Evolutionary conservation across 2,113 vertebrate genomes (phyloP), one percentile per base, ranked within the genome.

Genomic region (Columbina picui): DNA sequence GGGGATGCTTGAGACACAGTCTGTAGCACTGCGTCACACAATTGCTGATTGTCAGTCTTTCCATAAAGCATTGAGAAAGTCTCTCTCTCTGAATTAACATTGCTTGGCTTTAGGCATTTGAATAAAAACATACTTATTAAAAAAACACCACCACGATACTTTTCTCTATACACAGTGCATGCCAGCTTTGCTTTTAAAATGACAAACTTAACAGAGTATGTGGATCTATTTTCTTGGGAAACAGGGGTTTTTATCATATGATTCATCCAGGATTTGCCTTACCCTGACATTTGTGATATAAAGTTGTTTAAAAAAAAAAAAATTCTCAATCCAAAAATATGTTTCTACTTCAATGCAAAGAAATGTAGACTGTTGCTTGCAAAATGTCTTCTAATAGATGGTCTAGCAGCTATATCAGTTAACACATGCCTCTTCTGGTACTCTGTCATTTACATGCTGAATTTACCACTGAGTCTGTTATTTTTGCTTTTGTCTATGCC

Each of bases 201-300:
- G 55, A 96, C 88, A 75, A 97, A 97, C 89, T 96, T 94, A 97
- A 96, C 96, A 97, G 96, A 98, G 97, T 97, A 97, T 27, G 93
- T 97, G 86, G 93, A 96, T 98, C 97, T 98, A 97, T 98, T 98
- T 98, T 98, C 98, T 97, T 26, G 97, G 95, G 95, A 85, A 98
- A 94, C 77, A 96, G 97, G 81, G 95, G 83, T 96, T 98, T 98
- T 98, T 98, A 97, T 96, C 95, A 96, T 88, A 96, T 10, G 53
- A 97, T 91, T 97, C 97, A 97, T 98, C 97, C 95, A 97, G 92
- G 96, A 97, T 97, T 98, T 98, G 97, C 97, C 97, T 98, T 98
- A 98, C 95, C 96, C 94, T 97, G 94, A 97, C 97, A 97, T 98
- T 98, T 98, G 97, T 98, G 98, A 98, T 98, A 97, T 75, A 96